Conservation (phyloP, 2,113 vertebrate genomes). For the Actenoides lindsayi region DNA sequence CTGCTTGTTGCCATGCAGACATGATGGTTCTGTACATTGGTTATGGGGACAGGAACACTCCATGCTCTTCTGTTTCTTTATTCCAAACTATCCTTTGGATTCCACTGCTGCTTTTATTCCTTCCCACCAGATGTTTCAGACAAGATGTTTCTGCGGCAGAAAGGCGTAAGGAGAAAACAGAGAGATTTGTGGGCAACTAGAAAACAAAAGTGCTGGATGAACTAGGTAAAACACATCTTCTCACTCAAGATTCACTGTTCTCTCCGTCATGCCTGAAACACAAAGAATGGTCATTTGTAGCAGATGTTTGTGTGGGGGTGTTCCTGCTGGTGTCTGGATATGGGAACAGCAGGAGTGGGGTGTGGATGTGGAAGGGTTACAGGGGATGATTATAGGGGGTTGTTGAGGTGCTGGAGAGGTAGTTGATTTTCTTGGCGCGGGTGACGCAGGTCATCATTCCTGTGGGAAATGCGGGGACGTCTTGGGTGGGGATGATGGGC, state of each 20-base stretch:
- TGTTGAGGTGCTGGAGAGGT: neutral
- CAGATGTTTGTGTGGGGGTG: neutral
- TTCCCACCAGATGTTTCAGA: neutral
- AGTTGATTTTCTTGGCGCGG: neutral
- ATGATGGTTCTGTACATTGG: neutral
- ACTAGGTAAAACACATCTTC: neutral
- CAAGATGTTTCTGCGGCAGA: neutral
- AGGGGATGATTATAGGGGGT: neutral
- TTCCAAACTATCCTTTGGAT: neutral
- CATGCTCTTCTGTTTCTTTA: neutral
- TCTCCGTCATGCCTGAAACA: neutral
- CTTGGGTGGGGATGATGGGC: neutral
- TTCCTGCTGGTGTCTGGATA: neutral
- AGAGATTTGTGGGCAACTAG: neutral
- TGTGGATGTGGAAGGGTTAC: neutral
- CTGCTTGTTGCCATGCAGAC: neutral
- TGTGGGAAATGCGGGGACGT: neutral
- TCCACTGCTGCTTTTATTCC: neutral
- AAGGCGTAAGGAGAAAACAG: neutral
- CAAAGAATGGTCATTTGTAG: neutral
- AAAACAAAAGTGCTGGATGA: neutral
- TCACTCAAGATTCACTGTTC: neutral
- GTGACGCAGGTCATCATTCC: neutral
- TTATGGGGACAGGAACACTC: neutral
- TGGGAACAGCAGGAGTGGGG: neutral